These are phyloP conservation scores for Atractosteus spatula DNA, from an alignment of 2,113 vertebrate genomes.

Conservation along the genomic window DNA sequence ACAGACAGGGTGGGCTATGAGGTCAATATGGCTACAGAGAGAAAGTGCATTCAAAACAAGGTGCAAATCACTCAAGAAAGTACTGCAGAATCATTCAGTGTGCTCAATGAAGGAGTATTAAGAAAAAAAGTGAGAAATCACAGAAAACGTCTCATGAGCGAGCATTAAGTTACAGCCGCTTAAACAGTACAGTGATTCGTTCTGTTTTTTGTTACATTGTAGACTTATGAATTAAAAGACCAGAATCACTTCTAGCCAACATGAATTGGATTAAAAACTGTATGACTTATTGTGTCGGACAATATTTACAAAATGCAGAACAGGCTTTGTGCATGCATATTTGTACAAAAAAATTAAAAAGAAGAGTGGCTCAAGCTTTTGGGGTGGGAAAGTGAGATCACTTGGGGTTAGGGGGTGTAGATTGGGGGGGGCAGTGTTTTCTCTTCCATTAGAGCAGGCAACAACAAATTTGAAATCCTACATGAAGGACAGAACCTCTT, in stretches of 20 bases:
- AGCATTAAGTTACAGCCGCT: neutral
- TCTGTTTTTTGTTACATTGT: neutral
- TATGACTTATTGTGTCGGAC: slow-evolving; percentile 28
- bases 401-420: slow-evolving; percentile 26
- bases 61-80: neutral
- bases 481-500: slow-evolving; percentile 32
- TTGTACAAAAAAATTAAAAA: slow-evolving; percentile 16
- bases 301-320: slow-evolving; percentile 52
- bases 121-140: neutral
- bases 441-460: slow-evolving; percentile 47
- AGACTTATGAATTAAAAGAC: neutral
- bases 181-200: neutral
- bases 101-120: neutral
- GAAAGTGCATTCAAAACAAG: neutral
- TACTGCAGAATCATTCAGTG: neutral
- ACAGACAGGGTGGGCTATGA: slow-evolving; percentile 6
- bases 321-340: slow-evolving; percentile 53
- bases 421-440: slow-evolving; percentile 28
- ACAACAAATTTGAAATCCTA: slow-evolving; percentile 46
- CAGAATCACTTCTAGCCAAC: slow-evolving; percentile 23
- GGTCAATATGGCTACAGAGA: neutral
- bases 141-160: neutral
- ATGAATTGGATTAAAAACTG: slow-evolving; percentile 28
- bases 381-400: slow-evolving; percentile 33
- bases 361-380: slow-evolving; percentile 37